phyloP scores from a whole-genome alignment of 2,797 vertebrate species.

The Xenopus petersii region DNA sequence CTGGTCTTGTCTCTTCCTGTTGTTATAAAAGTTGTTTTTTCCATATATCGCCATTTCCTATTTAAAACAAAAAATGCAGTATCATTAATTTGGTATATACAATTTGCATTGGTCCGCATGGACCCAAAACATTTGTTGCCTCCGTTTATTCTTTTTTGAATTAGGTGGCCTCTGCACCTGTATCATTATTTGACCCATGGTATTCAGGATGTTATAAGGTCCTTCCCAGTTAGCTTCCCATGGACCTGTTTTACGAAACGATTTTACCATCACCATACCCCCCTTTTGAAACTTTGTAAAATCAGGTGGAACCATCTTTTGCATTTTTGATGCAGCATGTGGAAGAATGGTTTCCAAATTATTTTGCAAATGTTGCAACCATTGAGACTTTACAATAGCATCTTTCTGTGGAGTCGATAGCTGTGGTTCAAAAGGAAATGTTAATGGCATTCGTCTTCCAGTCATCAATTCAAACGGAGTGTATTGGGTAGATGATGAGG shows the following conservation, averaged over 20 bases:
- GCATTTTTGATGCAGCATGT: not conserved
- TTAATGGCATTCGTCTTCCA: no score
- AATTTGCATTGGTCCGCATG: not conserved
- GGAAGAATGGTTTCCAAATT: not conserved
- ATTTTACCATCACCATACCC: not conserved
- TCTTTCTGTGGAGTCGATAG: not conserved
- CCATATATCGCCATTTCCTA: not conserved
- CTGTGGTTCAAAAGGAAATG: no score
- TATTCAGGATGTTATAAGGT: not conserved
- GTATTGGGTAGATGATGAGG: no score
- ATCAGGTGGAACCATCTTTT: no score
- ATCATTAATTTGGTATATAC: not conserved
- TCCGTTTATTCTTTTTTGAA: not conserved
- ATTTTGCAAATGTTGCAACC: not conserved
- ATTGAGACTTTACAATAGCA: not conserved
- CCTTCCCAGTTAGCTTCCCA: not conserved
- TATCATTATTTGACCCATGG: not conserved
- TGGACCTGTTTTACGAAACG: not conserved
- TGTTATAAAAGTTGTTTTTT: not conserved
- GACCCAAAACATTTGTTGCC: not conserved
- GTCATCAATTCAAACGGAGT: no score
- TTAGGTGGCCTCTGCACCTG: not conserved
- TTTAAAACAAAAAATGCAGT: not conserved
- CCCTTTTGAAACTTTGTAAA: not conserved
- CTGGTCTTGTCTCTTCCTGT: no score